Evolutionary conservation across 2,888 invertebrate species (phyloP), one percentile per base, ranked within the genome.

Genomic region (Drosophila quinaria): DNA sequence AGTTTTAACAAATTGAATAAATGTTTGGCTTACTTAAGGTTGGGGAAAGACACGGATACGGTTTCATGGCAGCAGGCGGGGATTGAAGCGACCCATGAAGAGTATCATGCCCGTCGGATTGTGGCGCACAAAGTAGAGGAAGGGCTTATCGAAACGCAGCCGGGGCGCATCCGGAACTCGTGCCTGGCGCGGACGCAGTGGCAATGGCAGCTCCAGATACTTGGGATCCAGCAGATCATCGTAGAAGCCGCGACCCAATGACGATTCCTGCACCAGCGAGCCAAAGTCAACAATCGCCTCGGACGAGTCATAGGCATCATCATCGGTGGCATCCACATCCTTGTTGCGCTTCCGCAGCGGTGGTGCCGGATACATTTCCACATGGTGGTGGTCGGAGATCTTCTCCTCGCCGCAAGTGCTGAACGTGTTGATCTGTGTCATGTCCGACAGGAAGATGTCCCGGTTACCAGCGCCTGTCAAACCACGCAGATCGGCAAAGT

Each of bases 21-120:
- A 47, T 65, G 42, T 58, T 80, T 78, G 81, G 80, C 78, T 78
- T 72, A 79, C 71, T 76, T 74, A 74, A 58, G 35, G 55, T 46
- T 37, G 39, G 25, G 17, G 17, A 4, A 35, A 4, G 33, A 10
- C 29, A 17, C 22, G 42, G 33, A 29, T 33, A 19, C 19, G 9
- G 13, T 56, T 74, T 94, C 94, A 96, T 92, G 96, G 96, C 92
- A 96, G 93, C 90, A 97, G 94, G 93, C 96, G 95, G 44, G 97
- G 97, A 93, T 97, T 97, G 93, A 97, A 97, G 91, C 97, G 94
- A 44, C 97, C 97, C 94, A 97, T 96, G 91, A 97, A 97, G 56
- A 98, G 93, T 87, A 98, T 96, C 93, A 97, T 95, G 70, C 97
- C 97, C n/a, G 97, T 96, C 1, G 97, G 97, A 92, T 97, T 97